phyloP scores from a whole-genome alignment of 2,797 vertebrate species.

The Cynodonichthys magdalenae region DNA sequence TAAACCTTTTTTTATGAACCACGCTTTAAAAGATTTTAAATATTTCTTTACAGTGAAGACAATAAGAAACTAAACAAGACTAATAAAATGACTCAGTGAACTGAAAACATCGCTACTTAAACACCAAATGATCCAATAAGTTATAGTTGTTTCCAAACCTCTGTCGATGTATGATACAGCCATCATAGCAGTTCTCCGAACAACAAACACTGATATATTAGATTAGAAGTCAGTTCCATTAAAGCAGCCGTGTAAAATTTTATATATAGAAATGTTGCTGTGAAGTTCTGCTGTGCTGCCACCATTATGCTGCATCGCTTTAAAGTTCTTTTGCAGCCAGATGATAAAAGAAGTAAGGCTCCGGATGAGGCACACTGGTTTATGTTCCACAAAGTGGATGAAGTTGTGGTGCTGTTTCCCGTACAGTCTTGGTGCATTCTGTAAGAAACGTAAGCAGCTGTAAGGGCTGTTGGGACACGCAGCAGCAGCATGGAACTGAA shows the following conservation, averaged over 20 bases:
- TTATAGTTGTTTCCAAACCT: background rate
- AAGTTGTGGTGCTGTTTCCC: slow-evolving; percentile 7
- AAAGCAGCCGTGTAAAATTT: slow-evolving; percentile 3
- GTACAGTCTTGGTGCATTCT: slow-evolving; percentile 2
- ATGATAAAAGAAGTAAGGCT: slow-evolving; percentile 21
- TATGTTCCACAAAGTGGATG: slow-evolving; percentile 28
- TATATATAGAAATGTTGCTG: slow-evolving; percentile 1
- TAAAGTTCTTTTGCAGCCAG: background rate
- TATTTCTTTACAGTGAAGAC: background rate
- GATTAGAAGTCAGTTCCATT: slow-evolving; percentile 1
- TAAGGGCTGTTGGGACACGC: slow-evolving; percentile 9
- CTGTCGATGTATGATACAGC: background rate
- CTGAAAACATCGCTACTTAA: slow-evolving; percentile 17
- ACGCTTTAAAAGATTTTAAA: too few relatives aligned
- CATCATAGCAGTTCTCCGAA: slow-evolving; percentile 2
- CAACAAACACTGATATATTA: slow-evolving; percentile 2
- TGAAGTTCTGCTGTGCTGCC: background rate
- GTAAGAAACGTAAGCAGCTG: background rate
- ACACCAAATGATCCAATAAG: slow-evolving; percentile 22
- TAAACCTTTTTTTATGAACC: too few relatives aligned
- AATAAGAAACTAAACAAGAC: background rate
- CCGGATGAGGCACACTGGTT: slow-evolving; percentile 63
- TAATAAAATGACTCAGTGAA: background rate
- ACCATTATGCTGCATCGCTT: background rate
- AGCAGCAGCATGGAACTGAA: slow-evolving; percentile 34